phyloP scores from a whole-genome alignment of 2,113 vertebrate genomes.

The Bufo gargarizans region DNA sequence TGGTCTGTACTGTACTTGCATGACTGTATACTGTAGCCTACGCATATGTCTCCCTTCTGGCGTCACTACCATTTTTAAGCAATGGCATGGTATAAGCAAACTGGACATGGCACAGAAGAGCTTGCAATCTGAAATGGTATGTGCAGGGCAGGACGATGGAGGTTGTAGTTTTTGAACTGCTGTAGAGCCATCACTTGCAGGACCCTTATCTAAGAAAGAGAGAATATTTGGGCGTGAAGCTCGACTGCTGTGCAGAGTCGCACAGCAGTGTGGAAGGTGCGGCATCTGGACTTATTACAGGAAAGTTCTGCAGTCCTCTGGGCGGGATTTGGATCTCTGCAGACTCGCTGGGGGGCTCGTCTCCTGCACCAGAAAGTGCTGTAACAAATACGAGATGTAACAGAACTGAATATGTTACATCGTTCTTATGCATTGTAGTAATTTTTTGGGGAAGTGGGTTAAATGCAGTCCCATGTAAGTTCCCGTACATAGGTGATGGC shows the following conservation, averaged over 20 bases:
- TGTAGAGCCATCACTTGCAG: background rate
- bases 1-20: constrained; percentile 2
- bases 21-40: background rate
- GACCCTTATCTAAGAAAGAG: background rate
- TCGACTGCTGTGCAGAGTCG: background rate
- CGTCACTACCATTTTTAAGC: no score
- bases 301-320: constrained; percentile 21
- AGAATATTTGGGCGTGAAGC: background rate
- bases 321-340: constrained; percentile 21
- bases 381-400: background rate
- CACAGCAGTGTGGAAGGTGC: background rate
- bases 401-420: background rate
- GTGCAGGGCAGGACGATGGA: background rate
- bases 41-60: no score
- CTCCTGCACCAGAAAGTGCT: background rate
- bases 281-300: background rate
- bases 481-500: no score
- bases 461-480: no score
- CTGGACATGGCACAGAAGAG: no score
- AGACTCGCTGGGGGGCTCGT: background rate
- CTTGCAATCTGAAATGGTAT: no score
- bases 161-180: background rate
- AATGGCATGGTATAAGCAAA: no score
- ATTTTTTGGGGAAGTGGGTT: no score
- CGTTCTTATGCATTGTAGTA: no score